These are phyloP conservation scores for Zaprionus nigranus DNA, from an alignment of 1,140 invertebrate species.

Conservation along the genomic window DNA sequence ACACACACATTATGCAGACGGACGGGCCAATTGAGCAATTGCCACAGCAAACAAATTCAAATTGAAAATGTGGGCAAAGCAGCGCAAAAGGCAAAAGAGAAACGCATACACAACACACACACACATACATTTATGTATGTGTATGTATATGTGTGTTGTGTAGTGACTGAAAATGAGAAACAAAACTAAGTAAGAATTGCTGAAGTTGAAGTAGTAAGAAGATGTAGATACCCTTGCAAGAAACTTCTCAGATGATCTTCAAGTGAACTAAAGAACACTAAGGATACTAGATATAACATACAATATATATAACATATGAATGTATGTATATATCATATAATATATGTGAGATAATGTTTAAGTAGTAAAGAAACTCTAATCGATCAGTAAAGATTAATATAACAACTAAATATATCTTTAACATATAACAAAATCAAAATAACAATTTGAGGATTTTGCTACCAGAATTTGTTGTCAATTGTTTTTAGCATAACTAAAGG, in stretches of 20 bases:
- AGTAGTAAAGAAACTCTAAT: no score
- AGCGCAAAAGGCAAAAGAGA: slow-evolving; percentile 31
- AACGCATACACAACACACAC: slow-evolving; percentile 9
- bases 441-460: no score
- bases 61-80: slow-evolving; percentile 80
- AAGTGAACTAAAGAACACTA: background rate
- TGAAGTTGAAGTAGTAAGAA: background rate
- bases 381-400: no score
- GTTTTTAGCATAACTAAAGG: no score
- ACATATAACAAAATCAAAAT: no score
- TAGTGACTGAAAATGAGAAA: slow-evolving; percentile 17
- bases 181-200: slow-evolving; percentile 3
- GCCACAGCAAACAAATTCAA: slow-evolving; percentile 82
- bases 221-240: background rate
- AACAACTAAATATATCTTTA: no score
- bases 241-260: background rate
- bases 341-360: no score
- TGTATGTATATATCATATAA: no score
- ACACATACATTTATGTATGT: background rate
- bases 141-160: background rate
- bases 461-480: no score
- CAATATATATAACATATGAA: no score
- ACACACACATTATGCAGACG: slow-evolving; percentile 48
- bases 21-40: slow-evolving; percentile 78
- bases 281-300: background rate